Evolutionary conservation across 2,113 vertebrate species (phyloP).

Genomic region (Seriola aureovittata): DNA sequence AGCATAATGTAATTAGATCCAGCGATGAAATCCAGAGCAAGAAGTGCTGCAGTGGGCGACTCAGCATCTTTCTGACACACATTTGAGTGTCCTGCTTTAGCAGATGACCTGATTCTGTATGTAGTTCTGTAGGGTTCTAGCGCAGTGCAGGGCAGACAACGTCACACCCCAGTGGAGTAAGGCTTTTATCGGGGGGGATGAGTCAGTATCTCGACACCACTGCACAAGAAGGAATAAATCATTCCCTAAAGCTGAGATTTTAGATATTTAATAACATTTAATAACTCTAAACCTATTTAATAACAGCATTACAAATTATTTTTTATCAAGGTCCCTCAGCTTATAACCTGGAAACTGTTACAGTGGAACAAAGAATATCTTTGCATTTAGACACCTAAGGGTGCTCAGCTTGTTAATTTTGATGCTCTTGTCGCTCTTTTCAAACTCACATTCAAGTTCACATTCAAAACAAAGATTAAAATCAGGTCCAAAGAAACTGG

Average conservation of each 20-base stretch:
- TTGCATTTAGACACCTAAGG: neutral
- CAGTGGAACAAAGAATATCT: neutral
- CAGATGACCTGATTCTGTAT: slow-evolving; percentile 72
- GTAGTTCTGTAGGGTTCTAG: slow-evolving; percentile 65
- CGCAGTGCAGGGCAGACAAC: slow-evolving; percentile 43
- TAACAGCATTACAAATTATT: neutral
- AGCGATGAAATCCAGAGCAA: slow-evolving; percentile 26
- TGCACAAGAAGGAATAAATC: neutral
- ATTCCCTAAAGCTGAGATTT: neutral
- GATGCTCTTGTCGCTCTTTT: neutral
- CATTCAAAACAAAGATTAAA: neutral
- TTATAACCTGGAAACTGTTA: neutral
- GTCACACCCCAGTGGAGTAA: slow-evolving; percentile 35
- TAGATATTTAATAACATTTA: neutral
- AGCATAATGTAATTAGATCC: slow-evolving; percentile 43
- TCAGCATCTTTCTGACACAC: slow-evolving; percentile 76
- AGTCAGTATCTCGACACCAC: slow-evolving; percentile 39
- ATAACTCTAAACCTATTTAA: neutral
- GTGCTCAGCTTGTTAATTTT: neutral
- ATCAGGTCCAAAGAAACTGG: slow-evolving; percentile 10
- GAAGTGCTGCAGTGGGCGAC: slow-evolving; percentile 59
- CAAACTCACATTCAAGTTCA: neutral
- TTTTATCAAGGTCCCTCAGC: neutral
- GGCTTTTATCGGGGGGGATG: slow-evolving; percentile 42
- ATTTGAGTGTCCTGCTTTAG: slow-evolving; percentile 63